Evolutionary conservation across 2,888 invertebrate species (phyloP).

Genomic region (Hyles lineata): DNA sequence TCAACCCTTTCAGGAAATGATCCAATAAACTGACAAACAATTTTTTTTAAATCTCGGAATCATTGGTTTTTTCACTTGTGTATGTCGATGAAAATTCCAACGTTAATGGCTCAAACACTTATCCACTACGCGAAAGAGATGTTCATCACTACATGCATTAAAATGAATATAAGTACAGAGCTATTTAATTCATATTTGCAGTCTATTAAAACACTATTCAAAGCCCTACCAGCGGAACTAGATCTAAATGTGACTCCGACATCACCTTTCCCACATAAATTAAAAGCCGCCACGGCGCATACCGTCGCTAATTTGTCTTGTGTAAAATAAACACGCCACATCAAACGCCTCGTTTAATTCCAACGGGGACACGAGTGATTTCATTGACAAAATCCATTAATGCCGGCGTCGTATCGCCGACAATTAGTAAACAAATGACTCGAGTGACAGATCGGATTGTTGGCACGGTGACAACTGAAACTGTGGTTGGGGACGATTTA

Average conservation of each 20-base stretch:
- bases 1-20: slow-evolving; percentile 1
- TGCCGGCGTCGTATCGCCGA: slow-evolving; percentile 64
- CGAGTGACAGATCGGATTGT: slow-evolving; percentile 78
- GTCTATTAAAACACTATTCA: too few relatives aligned
- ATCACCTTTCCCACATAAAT: slow-evolving; percentile 32
- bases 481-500: slow-evolving; percentile 41
- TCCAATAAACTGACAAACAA: not conserved
- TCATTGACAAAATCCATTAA: slow-evolving; percentile 84
- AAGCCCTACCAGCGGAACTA: not conserved
- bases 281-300: slow-evolving; percentile 29
- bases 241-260: not conserved
- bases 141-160: too few relatives aligned
- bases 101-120: too few relatives aligned
- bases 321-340: slow-evolving; percentile 73
- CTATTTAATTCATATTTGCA: too few relatives aligned
- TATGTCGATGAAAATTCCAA: too few relatives aligned
- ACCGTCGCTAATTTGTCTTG: slow-evolving; percentile 64
- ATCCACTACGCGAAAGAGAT: too few relatives aligned
- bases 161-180: too few relatives aligned
- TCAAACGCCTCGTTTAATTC: slow-evolving; percentile 70
- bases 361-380: slow-evolving; percentile 50
- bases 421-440: slow-evolving; percentile 83
- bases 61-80: too few relatives aligned
- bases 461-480: slow-evolving; percentile 75
- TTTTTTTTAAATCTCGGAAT: too few relatives aligned